These are phyloP conservation scores for Eupithecia inturbata DNA, from an alignment of 2,888 invertebrate species.

Conservation along the genomic window DNA sequence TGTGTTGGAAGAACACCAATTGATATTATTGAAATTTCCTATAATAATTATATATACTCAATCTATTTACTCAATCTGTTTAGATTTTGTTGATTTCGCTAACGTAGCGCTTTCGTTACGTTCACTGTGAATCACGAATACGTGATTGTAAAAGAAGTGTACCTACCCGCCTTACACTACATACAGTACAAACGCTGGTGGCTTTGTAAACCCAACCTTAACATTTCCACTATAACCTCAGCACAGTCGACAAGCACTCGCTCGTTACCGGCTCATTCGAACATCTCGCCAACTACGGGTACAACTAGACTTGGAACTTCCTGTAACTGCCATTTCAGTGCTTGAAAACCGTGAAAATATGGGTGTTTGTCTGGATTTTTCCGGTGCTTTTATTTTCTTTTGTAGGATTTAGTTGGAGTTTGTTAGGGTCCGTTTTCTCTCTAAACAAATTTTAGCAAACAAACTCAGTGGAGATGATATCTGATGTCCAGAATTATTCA, in stretches of 20 bases:
- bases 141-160: too few species aligned
- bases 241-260: conserved; percentile 17
- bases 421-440: not conserved
- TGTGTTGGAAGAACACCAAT: too few species aligned
- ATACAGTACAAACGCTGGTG: not conserved
- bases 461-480: not conserved
- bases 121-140: too few species aligned
- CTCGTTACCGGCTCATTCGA: conserved; percentile 49
- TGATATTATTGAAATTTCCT: too few species aligned
- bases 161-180: not conserved
- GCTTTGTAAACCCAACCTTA: not conserved
- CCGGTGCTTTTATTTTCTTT: not conserved
- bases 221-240: conserved; percentile 3
- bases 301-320: conserved; percentile 2
- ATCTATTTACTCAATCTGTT: too few species aligned
- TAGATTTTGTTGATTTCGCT: too few species aligned
- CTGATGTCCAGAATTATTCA: too few species aligned
- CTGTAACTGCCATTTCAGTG: not conserved
- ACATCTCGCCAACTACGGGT: conserved; percentile 34
- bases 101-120: too few species aligned
- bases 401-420: not conserved
- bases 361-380: not conserved
- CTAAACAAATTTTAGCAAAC: not conserved
- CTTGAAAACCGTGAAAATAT: conserved; percentile 12
- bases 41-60: too few species aligned